A percentile compares a stretch with the other conserved stretches of the same genome.
Evolutionary conservation across 2,797 vertebrate species (phyloP).

Genomic region (Botia kubotai): DNA sequence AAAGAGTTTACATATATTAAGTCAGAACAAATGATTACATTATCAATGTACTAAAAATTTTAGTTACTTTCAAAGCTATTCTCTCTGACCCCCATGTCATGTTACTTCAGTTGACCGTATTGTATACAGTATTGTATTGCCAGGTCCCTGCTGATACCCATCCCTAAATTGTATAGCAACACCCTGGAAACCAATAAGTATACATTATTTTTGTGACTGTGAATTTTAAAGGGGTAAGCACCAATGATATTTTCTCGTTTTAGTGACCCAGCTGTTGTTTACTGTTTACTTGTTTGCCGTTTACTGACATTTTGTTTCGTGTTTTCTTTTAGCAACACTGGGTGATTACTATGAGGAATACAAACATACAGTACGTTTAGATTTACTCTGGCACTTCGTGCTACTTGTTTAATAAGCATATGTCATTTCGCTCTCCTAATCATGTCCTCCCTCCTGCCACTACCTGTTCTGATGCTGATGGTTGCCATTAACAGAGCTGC

Average conservation of each 20-base stretch:
- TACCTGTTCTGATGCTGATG: slow-evolving; percentile 1
- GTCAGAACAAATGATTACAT: no score
- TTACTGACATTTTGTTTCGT: slow-evolving; percentile 1
- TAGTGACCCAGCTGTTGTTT: no score
- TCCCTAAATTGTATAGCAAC: not conserved
- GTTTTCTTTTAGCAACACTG: not conserved
- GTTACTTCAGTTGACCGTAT: not conserved
- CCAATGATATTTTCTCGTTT: not conserved
- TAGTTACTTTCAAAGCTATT: no score
- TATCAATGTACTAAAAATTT: no score
- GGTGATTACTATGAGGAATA: slow-evolving; percentile 1
- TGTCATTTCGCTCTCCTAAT: slow-evolving; percentile 31
- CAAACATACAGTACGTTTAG: not conserved
- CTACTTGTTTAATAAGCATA: slow-evolving; percentile 33
- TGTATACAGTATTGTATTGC: not conserved
- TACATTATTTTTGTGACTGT: not conserved
- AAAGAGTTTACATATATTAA: no score
- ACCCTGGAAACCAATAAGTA: not conserved
- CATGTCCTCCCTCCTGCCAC: slow-evolving; percentile 5
- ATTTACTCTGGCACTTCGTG: slow-evolving; percentile 29
- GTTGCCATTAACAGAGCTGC: slow-evolving; percentile 2
- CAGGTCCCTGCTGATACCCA: not conserved
- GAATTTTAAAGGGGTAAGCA: not conserved
- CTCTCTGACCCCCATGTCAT: not conserved
- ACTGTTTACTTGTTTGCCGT: not conserved